A percentile compares a stretch with the other conserved stretches of the same genome.
Evolutionary conservation across 2,888 invertebrate species (phyloP).

Genomic region (Prosapia bicincta): DNA sequence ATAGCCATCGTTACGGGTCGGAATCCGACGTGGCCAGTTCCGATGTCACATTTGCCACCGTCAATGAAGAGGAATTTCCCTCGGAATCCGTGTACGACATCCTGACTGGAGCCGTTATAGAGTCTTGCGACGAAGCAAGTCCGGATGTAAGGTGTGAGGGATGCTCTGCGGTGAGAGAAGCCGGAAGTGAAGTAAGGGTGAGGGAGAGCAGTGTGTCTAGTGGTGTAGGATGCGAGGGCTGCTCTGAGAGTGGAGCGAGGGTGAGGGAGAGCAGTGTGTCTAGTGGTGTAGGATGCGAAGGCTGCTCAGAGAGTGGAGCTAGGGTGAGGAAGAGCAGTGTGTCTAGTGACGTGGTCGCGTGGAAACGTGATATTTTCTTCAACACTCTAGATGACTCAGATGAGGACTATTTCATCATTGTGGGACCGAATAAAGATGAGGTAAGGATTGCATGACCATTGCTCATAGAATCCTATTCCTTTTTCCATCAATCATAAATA

Average conservation of each 20-base stretch:
- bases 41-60: not conserved
- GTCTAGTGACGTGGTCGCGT: constrained; percentile 43
- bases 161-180: no score
- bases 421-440: constrained; percentile 18
- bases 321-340: constrained; percentile 40
- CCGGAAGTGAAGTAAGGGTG: no score
- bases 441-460: no score
- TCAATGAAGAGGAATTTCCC: not conserved
- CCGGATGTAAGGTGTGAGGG: no score
- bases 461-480: no score
- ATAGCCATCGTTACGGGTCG: not conserved
- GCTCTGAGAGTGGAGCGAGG: not conserved
- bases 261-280: not conserved
- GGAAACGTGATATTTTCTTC: constrained; percentile 42
- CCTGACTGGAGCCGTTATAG: not conserved
- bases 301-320: no score
- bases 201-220: no score
- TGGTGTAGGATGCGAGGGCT: no score
- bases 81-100: not conserved
- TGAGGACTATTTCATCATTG: constrained; percentile 31
- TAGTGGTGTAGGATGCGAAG: not conserved
- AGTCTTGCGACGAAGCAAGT: not conserved
- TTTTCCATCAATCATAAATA: no score
- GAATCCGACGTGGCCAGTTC: not conserved
- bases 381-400: constrained; percentile 41